Percentiles rank a stretch among this genome's conserved stretches.
phyloP scores from a whole-genome alignment of 2,888 invertebrate genomes.

The Cataglyphis rosenhaueri region DNA sequence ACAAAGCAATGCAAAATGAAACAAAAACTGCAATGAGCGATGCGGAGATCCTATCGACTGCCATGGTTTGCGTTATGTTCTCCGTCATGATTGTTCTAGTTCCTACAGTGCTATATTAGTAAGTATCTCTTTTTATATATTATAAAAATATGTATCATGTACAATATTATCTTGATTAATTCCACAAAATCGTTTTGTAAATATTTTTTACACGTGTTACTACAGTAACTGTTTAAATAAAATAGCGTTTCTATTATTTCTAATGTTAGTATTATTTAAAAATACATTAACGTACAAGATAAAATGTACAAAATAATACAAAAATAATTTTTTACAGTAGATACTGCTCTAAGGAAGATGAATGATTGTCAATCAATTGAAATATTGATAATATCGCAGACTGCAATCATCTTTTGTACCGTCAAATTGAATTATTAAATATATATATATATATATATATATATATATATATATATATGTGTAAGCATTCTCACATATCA shows the following conservation, averaged over 20 bases:
- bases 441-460: not conserved
- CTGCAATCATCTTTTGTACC: not conserved
- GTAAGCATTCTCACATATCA: not conserved
- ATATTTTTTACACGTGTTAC: not conserved
- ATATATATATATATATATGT: not conserved
- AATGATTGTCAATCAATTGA: not conserved
- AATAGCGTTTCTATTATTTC: not conserved
- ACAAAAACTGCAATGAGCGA: not conserved
- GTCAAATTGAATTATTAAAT: not conserved
- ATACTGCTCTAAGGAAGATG: not conserved
- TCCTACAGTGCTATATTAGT: constrained; percentile 70
- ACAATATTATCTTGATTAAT: not conserved
- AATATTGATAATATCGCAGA: not conserved
- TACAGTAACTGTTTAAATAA: not conserved
- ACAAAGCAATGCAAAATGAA: not conserved
- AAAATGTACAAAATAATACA: not conserved
- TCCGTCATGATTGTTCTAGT: constrained; percentile 63
- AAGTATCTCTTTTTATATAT: constrained; percentile 56
- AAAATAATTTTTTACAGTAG: constrained; percentile 52
- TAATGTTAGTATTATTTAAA: not conserved
- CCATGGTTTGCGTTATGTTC: constrained; percentile 18
- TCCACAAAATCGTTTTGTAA: not conserved
- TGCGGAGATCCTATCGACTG: not conserved
- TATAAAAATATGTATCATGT: not conserved
- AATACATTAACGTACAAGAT: not conserved